Base-by-base conservation (phyloP, 2,888 invertebrate genomes). In the Tinea trinotella region DNA sequence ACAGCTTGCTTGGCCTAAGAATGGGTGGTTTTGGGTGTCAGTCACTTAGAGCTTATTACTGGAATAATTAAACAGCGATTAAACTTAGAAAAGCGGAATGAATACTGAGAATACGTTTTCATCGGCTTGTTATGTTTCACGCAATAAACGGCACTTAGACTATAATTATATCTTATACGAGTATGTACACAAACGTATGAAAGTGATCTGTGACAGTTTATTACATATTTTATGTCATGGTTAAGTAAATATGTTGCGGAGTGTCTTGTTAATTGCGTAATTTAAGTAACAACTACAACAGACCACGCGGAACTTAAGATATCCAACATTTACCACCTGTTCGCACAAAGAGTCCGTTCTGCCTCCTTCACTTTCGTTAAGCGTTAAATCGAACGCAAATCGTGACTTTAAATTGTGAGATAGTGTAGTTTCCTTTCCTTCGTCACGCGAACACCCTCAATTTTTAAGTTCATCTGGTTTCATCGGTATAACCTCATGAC, bases 381-480 rank as follows among this genome's bases (percentile, higher is more conserved):
- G 24, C 62, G 65, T 64, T 65, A 70, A 74, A 74, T 68, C 70
- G 71, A 71, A 66, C 70, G 66, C 64, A 68, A 67, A 65, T 80
- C 82, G 82, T 81, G 82, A 82, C 80, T 63, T 62, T 64, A 64
- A 66, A 60, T 35, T 20, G 20, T 20, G 30, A 66, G 66, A 70
- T 70, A 67, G 64, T 62, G 59, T 62, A 63, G 65, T 65, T 78
- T 72, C 75, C 77, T 79, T 76, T 78, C 74, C 58, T 71, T 61
- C 67, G 72, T 76, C 79, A 78, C 78, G 81, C 52, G 18, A 76
- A 61, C 60, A 50, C 56, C 53, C 48, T 35, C 24, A 15, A n/a
- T 40, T 9, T 55, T 50, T 50, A 50, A 50, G 50, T 50, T 50
- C 50, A 50, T 50, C 50, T 50, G 24, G 50, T 18, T 50, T 50